phyloP scores from a whole-genome alignment of 1,140 invertebrate species.

The Sycophaga agraensis region DNA sequence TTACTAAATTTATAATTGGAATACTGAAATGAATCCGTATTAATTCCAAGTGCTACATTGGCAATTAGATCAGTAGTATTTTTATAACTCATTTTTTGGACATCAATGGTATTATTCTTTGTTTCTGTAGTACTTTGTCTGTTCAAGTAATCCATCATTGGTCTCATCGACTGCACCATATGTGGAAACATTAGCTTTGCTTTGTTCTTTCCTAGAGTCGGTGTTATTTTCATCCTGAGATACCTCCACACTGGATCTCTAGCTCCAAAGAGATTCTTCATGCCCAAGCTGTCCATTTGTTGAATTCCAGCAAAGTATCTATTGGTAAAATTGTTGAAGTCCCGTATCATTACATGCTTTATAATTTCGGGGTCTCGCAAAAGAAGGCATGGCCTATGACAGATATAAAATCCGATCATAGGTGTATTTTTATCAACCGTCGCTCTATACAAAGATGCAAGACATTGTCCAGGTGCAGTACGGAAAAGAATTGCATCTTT shows the following conservation, averaged over 20 bases:
- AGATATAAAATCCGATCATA: conserved; percentile 41
- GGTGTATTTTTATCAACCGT: conserved; percentile 8
- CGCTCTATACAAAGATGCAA: conserved; percentile 38
- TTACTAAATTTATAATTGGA: too few species aligned
- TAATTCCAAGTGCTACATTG: too few species aligned
- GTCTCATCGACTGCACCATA: conserved; percentile 43
- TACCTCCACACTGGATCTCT: conserved; percentile 45
- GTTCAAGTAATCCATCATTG: conserved; percentile 36
- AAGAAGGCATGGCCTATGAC: conserved; percentile 41
- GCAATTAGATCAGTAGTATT: conserved; percentile 43
- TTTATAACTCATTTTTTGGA: not conserved
- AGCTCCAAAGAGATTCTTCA: conserved; percentile 37
- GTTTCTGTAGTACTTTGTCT: not conserved
- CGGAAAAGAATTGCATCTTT: conserved; percentile 33
- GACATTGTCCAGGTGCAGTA: conserved; percentile 35
- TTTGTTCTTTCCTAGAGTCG: conserved; percentile 57
- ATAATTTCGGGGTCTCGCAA: conserved; percentile 35
- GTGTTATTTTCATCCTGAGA: conserved; percentile 54
- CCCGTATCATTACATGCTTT: conserved; percentile 52
- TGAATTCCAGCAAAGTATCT: conserved; percentile 38
- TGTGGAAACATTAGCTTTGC: conserved; percentile 55
- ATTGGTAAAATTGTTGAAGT: conserved; percentile 57
- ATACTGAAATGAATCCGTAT: too few species aligned
- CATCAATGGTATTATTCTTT: not conserved
- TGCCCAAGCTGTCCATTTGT: conserved; percentile 36